Percentiles rank a stretch among this genome's conserved stretches.
Conservation (phyloP, 2,888 invertebrate species). For the Lysandra coridon region DNA sequence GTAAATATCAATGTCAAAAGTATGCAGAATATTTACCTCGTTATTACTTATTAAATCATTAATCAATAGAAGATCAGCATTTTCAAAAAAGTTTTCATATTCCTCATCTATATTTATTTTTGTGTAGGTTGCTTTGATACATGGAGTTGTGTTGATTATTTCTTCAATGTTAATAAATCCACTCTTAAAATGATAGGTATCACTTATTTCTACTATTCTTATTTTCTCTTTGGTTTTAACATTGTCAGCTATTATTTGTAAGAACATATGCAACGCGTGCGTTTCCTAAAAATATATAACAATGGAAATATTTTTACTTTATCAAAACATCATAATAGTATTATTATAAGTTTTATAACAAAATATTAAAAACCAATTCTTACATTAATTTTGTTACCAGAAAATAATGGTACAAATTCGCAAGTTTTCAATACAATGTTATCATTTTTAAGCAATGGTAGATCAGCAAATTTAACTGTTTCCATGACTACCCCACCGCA, state of each 20-base stretch:
- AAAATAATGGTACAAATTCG: not conserved
- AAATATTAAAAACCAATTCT: not conserved
- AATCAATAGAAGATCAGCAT: not conserved
- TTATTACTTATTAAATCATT: not conserved
- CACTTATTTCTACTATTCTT: not conserved
- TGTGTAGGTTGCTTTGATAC: not conserved
- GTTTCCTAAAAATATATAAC: not conserved
- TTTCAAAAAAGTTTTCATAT: not conserved
- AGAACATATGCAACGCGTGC: not conserved
- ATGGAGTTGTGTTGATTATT: not conserved
- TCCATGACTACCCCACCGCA: conserved; percentile 16
- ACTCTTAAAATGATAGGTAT: not conserved
- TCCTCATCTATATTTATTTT: not conserved
- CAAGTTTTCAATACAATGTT: not conserved
- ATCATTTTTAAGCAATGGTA: not conserved
- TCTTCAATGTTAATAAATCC: not conserved
- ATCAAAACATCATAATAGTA: no score
- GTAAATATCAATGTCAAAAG: no score
- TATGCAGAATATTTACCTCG: not conserved
- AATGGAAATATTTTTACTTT: no score
- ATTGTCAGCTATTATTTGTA: conserved; percentile 23
- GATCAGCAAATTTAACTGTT: conserved; percentile 10
- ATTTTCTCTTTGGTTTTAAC: not conserved
- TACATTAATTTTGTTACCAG: not conserved
- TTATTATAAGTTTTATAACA: no score